Evolutionary conservation across 2,888 invertebrate species (phyloP).

Genomic region (Zaprionus obscuricornis): DNA sequence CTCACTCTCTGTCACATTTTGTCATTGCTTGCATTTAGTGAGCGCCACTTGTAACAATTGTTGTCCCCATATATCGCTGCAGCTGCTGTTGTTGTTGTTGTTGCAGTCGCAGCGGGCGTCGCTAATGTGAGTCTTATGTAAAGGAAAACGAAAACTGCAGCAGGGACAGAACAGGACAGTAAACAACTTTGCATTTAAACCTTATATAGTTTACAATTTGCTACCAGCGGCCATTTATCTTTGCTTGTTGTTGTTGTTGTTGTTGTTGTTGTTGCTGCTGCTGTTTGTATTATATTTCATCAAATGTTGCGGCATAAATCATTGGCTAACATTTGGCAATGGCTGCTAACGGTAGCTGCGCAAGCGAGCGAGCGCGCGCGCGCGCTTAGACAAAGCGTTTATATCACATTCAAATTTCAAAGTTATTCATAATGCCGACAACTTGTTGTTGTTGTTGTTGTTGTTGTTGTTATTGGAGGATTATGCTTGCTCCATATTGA

Average conservation of each 20-base stretch:
- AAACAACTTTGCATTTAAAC: constrained; percentile 64
- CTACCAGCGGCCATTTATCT: constrained; percentile 68
- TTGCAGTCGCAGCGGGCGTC: constrained; percentile 21
- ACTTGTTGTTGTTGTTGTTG: constrained; percentile 41
- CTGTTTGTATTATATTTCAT: constrained; percentile 75
- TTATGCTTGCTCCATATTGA: constrained; percentile 66
- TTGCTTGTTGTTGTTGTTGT: constrained; percentile 36
- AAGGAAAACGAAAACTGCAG: constrained; percentile 18
- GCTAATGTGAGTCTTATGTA: constrained; percentile 52
- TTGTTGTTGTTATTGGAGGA: constrained; percentile 25
- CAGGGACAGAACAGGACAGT: constrained; percentile 11
- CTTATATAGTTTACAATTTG: constrained; percentile 73
- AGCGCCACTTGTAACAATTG: constrained; percentile 24
- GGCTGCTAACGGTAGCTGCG: constrained; percentile 73
- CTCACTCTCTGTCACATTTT: no score
- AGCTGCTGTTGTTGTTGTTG: constrained; percentile 8
- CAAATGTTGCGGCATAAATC: constrained; percentile 76
- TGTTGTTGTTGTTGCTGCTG: constrained; percentile 29
- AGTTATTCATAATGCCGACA: constrained; percentile 76
- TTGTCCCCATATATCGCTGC: constrained; percentile 2
- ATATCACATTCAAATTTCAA: constrained; percentile 77
- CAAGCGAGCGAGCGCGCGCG: constrained; percentile 30
- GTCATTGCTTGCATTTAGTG: no score
- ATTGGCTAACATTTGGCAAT: constrained; percentile 56
- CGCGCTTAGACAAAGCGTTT: constrained; percentile 73